Evolutionary conservation across 2,797 vertebrate species (phyloP).

Genomic region (Kryptopterus vitreolus): DNA sequence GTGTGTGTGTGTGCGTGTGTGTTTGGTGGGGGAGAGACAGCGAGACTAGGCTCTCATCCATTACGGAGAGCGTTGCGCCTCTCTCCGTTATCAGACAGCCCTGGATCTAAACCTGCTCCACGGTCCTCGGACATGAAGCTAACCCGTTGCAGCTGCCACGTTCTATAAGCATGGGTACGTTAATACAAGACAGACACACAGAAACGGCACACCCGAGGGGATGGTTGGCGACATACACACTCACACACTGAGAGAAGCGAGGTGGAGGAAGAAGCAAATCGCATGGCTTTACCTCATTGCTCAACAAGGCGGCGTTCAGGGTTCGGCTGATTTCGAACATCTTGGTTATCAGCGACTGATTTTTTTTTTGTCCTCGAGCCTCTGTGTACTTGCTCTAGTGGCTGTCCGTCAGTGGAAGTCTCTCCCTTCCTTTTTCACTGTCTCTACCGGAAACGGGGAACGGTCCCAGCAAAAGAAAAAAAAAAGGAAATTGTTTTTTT

Average conservation of each 20-base stretch:
- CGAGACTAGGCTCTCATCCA: conserved; percentile 61
- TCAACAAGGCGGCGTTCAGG: conserved; percentile 99
- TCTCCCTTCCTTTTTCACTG: conserved; percentile 56
- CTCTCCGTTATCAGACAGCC: conserved; percentile 52
- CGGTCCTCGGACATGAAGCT: conserved; percentile 63
- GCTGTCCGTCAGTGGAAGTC: conserved; percentile 68
- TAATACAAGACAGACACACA: conserved; percentile 48
- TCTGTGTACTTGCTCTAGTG: conserved; percentile 56
- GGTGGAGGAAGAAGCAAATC: conserved; percentile 63
- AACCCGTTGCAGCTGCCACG: conserved; percentile 62
- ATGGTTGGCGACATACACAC: conserved; percentile 53
- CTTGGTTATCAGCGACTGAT: conserved; percentile 73
- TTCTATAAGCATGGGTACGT: conserved; percentile 56
- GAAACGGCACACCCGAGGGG: conserved; percentile 53
- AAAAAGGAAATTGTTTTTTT: conserved; percentile 58
- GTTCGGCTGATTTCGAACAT: conserved; percentile 99
- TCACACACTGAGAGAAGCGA: conserved; percentile 51
- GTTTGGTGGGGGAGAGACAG: conserved; percentile 66
- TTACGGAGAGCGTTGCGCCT: conserved; percentile 57
- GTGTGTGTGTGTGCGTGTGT: background rate
- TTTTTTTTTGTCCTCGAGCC: conserved; percentile 59
- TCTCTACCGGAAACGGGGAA: conserved; percentile 65
- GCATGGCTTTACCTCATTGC: conserved; percentile 95
- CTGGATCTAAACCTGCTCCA: conserved; percentile 42
- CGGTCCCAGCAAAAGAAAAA: conserved; percentile 71